A percentile compares a stretch with the other conserved stretches of the same genome.
Evolutionary conservation across 1,140 invertebrate genomes (phyloP).

Genomic region (Cryptotermes secundus): DNA sequence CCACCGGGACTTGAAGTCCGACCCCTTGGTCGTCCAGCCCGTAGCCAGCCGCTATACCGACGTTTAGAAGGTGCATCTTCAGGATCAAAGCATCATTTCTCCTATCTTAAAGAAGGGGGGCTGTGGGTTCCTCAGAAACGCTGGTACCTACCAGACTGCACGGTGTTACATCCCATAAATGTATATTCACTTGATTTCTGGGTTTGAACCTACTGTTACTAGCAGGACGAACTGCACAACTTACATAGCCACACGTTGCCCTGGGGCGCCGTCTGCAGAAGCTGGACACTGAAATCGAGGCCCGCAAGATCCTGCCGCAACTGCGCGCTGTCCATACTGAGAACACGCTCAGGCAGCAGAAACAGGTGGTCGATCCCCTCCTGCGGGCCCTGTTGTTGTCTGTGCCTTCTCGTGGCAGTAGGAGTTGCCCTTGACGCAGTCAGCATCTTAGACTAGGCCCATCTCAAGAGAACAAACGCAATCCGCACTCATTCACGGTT

Average conservation of each 20-base stretch:
- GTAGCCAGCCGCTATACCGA: no score
- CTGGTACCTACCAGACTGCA: no score
- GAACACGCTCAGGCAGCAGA: slow-evolving; percentile 58
- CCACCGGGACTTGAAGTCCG: no score
- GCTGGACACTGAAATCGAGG: slow-evolving; percentile 58
- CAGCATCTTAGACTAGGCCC: slow-evolving; percentile 21
- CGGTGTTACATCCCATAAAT: no score
- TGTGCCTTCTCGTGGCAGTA: slow-evolving; percentile 35
- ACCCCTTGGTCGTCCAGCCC: no score
- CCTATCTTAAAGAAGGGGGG: no score
- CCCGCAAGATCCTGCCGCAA: slow-evolving; percentile 59
- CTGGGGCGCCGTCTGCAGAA: slow-evolving; percentile 57
- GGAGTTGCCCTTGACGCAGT: slow-evolving; percentile 27
- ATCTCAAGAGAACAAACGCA: neutral
- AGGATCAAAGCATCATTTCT: no score
- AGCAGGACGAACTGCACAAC: slow-evolving; percentile 40
- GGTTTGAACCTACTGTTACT: no score
- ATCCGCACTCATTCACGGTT: no score
- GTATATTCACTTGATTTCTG: no score
- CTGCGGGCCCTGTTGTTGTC: slow-evolving; percentile 52
- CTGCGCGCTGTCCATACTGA: slow-evolving; percentile 59
- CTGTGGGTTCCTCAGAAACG: no score
- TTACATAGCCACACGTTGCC: slow-evolving; percentile 65
- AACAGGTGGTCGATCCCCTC: slow-evolving; percentile 55
- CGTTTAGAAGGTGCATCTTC: no score